Evolutionary conservation across 2,888 invertebrate genomes (phyloP), one percentile per base, ranked within the genome.

Genomic region (Leucophenga maculata): DNA sequence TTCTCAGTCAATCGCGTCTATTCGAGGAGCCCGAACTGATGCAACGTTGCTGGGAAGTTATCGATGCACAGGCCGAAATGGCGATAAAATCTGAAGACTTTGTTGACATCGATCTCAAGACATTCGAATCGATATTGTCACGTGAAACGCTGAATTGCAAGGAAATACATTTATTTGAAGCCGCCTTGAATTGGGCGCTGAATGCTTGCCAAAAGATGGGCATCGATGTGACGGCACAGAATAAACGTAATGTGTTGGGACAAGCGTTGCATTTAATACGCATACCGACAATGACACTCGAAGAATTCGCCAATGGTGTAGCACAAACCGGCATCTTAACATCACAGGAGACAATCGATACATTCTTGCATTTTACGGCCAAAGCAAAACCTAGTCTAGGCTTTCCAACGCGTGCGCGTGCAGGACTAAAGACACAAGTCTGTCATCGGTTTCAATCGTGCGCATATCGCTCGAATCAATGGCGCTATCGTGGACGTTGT

Each of bases 21-120:
- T 98, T 98, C 90, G 98, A 98, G 90, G 98, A 98, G 89, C 96
- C 97, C 70, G 97, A 98, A 87, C 91, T 98, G 80, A 97, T 97
- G 97, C 95, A 97, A 89, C 92, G 97, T 79, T 97, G 97, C 90
- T 97, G 97, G 97, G 97, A 97, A 91, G 97, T 98, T 74, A 97
- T 98, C 87, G 98, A 98, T 90, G 98, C 98, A 68, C 79, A 88
- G 95, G 97, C 98, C 86, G 97, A 97, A 90, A 96, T 98, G 94
- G 97, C 98, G 70, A 92, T 98, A 80, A 94, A 94, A 78, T 97
- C 97, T 0, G 98, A 98, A 85, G 97, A 97, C 78, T 98, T 98
- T 90, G 94, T 95, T 76, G 98, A 98, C 88, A 97, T 98, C 85
- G 98, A 98, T 89, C 93, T 95, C 82, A 94, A 95, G 78, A 98